Evolutionary conservation across 2,888 invertebrate genomes (phyloP).

Genomic region (Acanthosoma haemorrhoidale): DNA sequence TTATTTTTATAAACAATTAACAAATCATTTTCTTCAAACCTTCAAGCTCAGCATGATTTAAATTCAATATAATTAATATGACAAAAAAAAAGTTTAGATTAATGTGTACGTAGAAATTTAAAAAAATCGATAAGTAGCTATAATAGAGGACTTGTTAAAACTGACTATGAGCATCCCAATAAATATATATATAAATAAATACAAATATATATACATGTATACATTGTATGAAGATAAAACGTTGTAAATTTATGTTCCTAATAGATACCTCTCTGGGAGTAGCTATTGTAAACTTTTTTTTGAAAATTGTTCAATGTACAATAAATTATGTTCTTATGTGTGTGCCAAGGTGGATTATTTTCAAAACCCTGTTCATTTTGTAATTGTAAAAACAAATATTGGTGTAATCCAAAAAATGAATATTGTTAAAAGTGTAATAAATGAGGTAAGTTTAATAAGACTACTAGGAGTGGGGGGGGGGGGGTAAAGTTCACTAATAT

Average conservation of each 20-base stretch:
- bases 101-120: neutral
- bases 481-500: too few species aligned
- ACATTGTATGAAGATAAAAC: neutral
- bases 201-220: too few species aligned
- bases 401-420: too few species aligned
- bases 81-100: neutral
- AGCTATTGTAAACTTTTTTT: neutral
- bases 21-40: neutral
- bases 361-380: neutral
- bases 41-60: slow-evolving; percentile 13
- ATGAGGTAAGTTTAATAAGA: too few species aligned
- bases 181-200: too few species aligned
- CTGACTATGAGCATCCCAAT: neutral
- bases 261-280: slow-evolving; percentile 13
- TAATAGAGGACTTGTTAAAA: neutral
- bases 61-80: slow-evolving; percentile 4
- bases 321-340: slow-evolving; percentile 22
- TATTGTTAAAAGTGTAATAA: too few species aligned
- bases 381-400: too few species aligned
- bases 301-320: slow-evolving; percentile 5
- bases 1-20: neutral
- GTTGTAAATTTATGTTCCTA: slow-evolving; percentile 22
- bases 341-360: slow-evolving; percentile 19
- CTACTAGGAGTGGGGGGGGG: too few species aligned
- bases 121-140: neutral